phyloP scores from a whole-genome alignment of 1,140 invertebrate species.

The Sycophila sp. region DNA sequence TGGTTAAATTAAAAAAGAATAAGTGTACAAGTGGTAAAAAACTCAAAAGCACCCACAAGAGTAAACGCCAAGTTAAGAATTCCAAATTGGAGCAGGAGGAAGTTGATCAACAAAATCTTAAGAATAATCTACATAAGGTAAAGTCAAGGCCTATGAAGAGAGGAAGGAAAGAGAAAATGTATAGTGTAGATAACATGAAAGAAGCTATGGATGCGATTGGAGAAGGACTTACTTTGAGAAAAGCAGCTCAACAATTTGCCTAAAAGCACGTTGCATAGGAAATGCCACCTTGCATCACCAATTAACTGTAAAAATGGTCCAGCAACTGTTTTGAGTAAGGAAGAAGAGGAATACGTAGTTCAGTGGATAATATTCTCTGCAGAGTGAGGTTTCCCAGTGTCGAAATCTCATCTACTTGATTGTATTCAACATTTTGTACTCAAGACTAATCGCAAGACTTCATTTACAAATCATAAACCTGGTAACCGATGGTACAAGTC shows the following conservation, averaged over 20 bases:
- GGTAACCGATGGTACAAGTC: not conserved
- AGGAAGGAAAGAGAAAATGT: not conserved
- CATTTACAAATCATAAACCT: not conserved
- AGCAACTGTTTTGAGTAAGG: conserved; percentile 40
- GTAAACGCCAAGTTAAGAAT: not conserved
- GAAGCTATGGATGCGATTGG: no score
- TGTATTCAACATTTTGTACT: conserved; percentile 51
- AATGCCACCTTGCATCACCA: conserved; percentile 48
- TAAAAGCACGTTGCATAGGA: conserved; percentile 48
- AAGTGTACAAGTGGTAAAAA: not conserved
- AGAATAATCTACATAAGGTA: not conserved
- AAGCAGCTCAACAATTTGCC: conserved; percentile 43
- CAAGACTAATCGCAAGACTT: no score
- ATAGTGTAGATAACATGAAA: not conserved
- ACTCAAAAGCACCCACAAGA: not conserved
- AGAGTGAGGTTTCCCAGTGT: conserved; percentile 51
- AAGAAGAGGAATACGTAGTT: conserved; percentile 51
- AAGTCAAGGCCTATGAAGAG: not conserved
- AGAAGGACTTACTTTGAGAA: conserved; percentile 16
- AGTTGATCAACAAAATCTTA: not conserved
- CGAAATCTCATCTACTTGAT: conserved; percentile 48
- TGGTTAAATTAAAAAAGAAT: not conserved
- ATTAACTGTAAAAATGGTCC: conserved; percentile 48
- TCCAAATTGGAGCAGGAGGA: no score
- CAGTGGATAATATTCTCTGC: conserved; percentile 50